These are phyloP conservation scores for Rissa tridactyla DNA, from an alignment of 2,113 vertebrate species.

Conservation along the genomic window DNA sequence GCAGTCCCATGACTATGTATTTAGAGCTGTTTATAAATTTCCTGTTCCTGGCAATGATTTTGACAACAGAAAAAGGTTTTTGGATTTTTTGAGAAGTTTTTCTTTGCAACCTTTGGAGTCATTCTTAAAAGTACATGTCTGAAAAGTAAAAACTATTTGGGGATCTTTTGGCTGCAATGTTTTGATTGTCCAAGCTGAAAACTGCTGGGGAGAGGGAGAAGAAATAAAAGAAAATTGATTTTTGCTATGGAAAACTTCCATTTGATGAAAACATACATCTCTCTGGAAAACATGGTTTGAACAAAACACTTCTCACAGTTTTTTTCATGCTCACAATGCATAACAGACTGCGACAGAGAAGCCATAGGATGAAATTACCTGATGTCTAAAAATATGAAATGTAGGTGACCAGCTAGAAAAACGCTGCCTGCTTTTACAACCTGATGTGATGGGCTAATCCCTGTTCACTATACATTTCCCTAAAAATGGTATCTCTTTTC, in stretches of 20 bases:
- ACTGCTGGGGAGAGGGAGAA: neutral
- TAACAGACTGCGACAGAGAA: neutral
- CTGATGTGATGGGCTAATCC: neutral
- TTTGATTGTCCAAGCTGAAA: slow-evolving; percentile 18
- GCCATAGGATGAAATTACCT: neutral
- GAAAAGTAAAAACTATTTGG: neutral
- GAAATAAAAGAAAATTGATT: neutral
- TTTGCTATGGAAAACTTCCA: neutral
- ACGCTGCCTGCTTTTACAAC: neutral
- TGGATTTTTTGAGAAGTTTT: neutral
- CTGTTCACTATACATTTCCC: neutral
- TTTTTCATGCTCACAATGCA: neutral
- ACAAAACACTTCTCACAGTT: neutral
- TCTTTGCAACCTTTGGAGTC: neutral
- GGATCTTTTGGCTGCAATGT: neutral
- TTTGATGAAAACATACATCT: neutral
- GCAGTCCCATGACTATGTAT: neutral
- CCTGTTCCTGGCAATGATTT: neutral
- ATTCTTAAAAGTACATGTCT: neutral
- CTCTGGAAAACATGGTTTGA: neutral
- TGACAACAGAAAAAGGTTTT: neutral
- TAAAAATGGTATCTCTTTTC: neutral
- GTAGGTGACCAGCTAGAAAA: neutral
- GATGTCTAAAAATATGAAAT: neutral
- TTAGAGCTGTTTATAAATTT: neutral